phyloP scores from a whole-genome alignment of 2,113 vertebrate species.

The Origma solitaria region DNA sequence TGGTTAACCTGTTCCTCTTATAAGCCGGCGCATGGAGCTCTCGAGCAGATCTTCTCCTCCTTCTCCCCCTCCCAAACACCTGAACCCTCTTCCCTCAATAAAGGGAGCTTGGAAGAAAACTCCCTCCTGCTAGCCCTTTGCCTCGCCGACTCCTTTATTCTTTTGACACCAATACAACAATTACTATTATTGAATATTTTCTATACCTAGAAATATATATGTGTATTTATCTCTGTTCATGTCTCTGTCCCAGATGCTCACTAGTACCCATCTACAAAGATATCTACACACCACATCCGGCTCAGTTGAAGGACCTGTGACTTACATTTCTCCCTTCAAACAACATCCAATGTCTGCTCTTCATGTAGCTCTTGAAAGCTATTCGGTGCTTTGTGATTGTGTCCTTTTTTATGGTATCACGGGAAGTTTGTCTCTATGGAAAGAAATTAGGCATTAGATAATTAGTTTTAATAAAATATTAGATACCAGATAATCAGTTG shows the following conservation, averaged over 20 bases:
- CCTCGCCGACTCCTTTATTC: too few relatives aligned
- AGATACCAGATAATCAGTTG: neutral
- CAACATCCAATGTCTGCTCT: neutral
- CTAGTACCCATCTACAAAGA: neutral
- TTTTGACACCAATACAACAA: too few relatives aligned
- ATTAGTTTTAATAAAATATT: neutral
- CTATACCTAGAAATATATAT: neutral
- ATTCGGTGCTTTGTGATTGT: neutral
- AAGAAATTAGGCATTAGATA: neutral
- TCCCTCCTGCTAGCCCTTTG: too few relatives aligned
- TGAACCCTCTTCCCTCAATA: too few relatives aligned
- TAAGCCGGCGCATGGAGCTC: too few relatives aligned
- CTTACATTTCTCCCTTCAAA: neutral
- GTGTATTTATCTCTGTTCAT: neutral
- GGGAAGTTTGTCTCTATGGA: neutral
- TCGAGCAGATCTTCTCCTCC: too few relatives aligned
- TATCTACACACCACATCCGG: neutral
- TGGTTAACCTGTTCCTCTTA: too few relatives aligned
- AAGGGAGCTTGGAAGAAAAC: too few relatives aligned
- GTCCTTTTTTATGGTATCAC: neutral
- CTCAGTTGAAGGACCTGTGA: fast-evolving
- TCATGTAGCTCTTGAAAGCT: neutral
- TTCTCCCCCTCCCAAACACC: too few relatives aligned
- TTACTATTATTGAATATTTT: too few relatives aligned
- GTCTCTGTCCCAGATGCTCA: neutral